Conservation (phyloP, 2,113 vertebrate genomes). For the Dendropsophus ebraccatus region DNA sequence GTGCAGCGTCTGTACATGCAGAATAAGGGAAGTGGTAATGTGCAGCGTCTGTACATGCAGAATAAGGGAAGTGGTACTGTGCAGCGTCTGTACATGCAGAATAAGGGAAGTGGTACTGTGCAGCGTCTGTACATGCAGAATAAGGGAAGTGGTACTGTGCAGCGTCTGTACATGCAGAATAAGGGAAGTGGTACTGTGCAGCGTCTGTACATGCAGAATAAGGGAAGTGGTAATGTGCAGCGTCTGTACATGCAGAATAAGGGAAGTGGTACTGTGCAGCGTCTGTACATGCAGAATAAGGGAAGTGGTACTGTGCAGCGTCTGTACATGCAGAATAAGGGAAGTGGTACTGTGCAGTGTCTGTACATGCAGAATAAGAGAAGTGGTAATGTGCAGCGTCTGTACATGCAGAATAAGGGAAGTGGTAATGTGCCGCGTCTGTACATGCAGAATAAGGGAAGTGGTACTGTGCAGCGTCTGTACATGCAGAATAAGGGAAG, state of each 20-base stretch:
- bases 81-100: too few species aligned
- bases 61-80: too few species aligned
- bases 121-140: too few species aligned
- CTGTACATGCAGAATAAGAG: neutral
- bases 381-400: neutral
- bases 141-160: too few species aligned
- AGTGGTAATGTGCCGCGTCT: neutral
- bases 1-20: neutral
- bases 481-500: too few species aligned
- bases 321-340: neutral
- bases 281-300: too few species aligned
- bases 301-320: too few species aligned
- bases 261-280: neutral
- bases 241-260: neutral
- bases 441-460: neutral
- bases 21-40: neutral
- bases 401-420: neutral
- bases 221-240: neutral
- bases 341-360: neutral
- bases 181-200: neutral
- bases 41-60: too few species aligned
- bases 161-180: too few species aligned
- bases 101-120: too few species aligned
- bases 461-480: too few species aligned
- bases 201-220: neutral